phyloP scores from a whole-genome alignment of 2,113 vertebrate species.

The Apistogramma diplotaenia region DNA sequence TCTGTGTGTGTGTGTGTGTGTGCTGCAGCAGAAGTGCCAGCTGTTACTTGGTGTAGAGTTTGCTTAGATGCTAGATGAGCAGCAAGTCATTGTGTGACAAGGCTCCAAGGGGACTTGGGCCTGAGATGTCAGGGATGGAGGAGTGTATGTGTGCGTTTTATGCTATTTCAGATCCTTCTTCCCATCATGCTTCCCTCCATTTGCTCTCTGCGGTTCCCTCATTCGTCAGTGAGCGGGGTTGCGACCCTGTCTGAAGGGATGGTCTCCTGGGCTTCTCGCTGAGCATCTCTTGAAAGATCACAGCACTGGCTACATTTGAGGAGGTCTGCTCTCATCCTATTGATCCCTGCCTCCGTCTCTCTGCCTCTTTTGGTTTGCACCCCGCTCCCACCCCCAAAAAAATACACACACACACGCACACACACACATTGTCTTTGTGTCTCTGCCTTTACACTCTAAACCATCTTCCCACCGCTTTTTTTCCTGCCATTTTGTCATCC shows the following conservation, averaged over 20 bases:
- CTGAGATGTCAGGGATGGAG: slow-evolving; percentile 45
- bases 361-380: neutral
- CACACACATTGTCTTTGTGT: neutral
- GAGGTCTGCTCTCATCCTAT: slow-evolving; percentile 58
- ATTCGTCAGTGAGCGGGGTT: slow-evolving; percentile 70
- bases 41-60: slow-evolving; percentile 52
- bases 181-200: slow-evolving; percentile 56
- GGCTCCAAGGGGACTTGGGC: slow-evolving; percentile 51
- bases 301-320: slow-evolving; percentile 64
- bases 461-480: slow-evolving; percentile 13
- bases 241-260: slow-evolving; percentile 68
- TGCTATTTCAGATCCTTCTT: slow-evolving; percentile 53
- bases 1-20: slow-evolving; percentile 21
- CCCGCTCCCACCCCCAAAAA: neutral
- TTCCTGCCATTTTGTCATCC: slow-evolving; percentile 44
- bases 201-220: slow-evolving; percentile 57
- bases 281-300: slow-evolving; percentile 73
- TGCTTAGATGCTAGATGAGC: slow-evolving; percentile 57
- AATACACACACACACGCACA: too few relatives aligned
- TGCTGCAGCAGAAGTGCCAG: slow-evolving; percentile 51
- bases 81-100: slow-evolving; percentile 52
- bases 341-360: slow-evolving; percentile 37
- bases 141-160: slow-evolving; percentile 17
- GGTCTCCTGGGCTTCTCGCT: slow-evolving; percentile 63
- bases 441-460: slow-evolving; percentile 36